Base-by-base conservation (phyloP, 1,140 invertebrate genomes). In the Proales similis region DNA sequence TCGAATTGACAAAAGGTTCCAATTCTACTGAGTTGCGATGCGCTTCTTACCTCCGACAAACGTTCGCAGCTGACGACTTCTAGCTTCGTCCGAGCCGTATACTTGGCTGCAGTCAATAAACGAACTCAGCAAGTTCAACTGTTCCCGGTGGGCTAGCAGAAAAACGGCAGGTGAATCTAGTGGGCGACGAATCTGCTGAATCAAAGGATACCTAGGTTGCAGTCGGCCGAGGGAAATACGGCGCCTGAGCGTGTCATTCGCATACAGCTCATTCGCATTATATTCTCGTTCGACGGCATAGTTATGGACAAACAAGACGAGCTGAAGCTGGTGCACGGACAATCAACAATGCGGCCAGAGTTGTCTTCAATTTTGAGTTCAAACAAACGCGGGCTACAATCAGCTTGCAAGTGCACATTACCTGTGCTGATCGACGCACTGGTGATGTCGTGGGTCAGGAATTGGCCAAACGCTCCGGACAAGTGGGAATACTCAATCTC, bases 41-140 rank as follows among this genome's bases (percentile, higher is more conserved):
- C n/a, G n/a, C n/a, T n/a, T n/a, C n/a, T n/a, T n/a, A n/a, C n/a
- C 57, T 26, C 29, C 27, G 33, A 24, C 30, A 24, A 62, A 46
- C 12, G 39, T 26, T 47, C 57, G 11, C 17, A 62, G 38, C 17
- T 62, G 30, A n/a, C 43, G 33, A 17, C 30, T 26, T 33, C 57
- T 14, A 7, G 24, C 24, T 11, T 17, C 43, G 48, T 45, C 48
- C 17, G 39, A 32, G 48, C 57, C 57, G 26, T 62, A 62, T 12
- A 89, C 82, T 32, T 86, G 74, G 0, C 88, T 91, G 7, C 86
- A 78, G 70, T 93, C 90, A 77, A 92, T 75, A 68, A 80, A 91
- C 2, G 86, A 81, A 7, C 87, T 89, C 1, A 90, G 84, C n/a
- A 80, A 80, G 5, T 85, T 85, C 24, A 90, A 66, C 82, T 89